Evolutionary conservation across 2,797 vertebrate genomes (phyloP).

Genomic region (Thamnophis elegans): DNA sequence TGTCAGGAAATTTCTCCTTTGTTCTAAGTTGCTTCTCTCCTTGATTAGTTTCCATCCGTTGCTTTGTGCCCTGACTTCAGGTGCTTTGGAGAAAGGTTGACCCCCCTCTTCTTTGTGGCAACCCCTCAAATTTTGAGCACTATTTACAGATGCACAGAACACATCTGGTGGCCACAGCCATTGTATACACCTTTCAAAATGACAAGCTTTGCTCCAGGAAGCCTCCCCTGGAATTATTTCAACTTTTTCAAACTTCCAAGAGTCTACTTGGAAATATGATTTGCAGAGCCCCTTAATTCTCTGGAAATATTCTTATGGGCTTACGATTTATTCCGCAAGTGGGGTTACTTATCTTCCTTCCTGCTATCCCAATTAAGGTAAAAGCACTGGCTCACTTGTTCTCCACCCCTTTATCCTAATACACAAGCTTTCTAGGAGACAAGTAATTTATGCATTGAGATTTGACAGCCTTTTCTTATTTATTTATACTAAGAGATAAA

Average conservation of each 20-base stretch:
- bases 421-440: slow-evolving; percentile 58
- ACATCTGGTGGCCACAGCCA: neutral
- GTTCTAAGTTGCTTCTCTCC: too few relatives aligned
- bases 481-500: slow-evolving; percentile 69
- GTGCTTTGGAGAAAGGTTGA: too few relatives aligned
- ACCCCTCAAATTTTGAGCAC: too few relatives aligned
- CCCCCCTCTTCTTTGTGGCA: too few relatives aligned
- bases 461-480: slow-evolving; percentile 71
- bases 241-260: slow-evolving; percentile 53
- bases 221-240: neutral
- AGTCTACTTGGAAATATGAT: slow-evolving; percentile 25
- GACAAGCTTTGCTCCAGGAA: neutral
- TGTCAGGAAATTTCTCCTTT: too few relatives aligned
- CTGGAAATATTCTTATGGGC: slow-evolving; percentile 41
- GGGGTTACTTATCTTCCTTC: slow-evolving; percentile 40
- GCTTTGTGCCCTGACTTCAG: too few relatives aligned
- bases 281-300: slow-evolving; percentile 47
- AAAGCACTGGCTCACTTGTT: slow-evolving; percentile 63
- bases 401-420: slow-evolving; percentile 31
- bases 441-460: slow-evolving; percentile 64
- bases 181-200: neutral
- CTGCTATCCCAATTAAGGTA: slow-evolving; percentile 52
- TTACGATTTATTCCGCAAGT: slow-evolving; percentile 25
- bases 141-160: too few relatives aligned
- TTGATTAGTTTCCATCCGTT: too few relatives aligned